Conservation (phyloP, 2,888 invertebrate species). For the Dichetophora obliterata region DNA sequence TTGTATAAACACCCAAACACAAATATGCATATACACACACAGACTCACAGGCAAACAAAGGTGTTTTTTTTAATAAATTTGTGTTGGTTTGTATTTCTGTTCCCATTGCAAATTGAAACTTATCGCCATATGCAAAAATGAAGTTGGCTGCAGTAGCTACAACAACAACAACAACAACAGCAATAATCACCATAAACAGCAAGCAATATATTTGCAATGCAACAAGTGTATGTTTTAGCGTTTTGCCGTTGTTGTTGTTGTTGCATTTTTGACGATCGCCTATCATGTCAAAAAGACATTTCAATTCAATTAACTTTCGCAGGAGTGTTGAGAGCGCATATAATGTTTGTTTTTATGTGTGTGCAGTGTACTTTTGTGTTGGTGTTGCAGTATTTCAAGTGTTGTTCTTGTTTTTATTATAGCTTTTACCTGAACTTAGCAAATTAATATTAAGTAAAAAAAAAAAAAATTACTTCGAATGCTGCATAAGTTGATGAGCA, state of each 20-base stretch:
- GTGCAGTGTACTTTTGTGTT: conserved; percentile 3
- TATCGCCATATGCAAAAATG: conserved; percentile 11
- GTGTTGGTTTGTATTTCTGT: conserved; percentile 34
- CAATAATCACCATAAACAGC: neutral
- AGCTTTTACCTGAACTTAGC: conserved; percentile 13
- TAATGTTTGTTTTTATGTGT: conserved; percentile 25
- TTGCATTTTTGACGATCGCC: neutral
- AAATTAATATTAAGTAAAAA: neutral
- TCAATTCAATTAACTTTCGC: conserved; percentile 52
- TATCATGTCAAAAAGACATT: conserved; percentile 52
- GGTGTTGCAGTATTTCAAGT: conserved; percentile 3
- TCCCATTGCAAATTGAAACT: conserved; percentile 26
- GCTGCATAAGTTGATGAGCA: neutral
- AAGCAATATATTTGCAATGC: conserved; percentile 12
- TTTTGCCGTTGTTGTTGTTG: conserved; percentile 10
- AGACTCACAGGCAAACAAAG: conserved; percentile 12
- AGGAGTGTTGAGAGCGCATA: conserved; percentile 51
- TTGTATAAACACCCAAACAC: conserved; percentile 7
- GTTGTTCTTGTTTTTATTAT: conserved; percentile 1
- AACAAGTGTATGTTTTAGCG: conserved; percentile 8
- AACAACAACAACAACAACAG: conserved; percentile 20
- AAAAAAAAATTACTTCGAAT: neutral
- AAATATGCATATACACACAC: neutral
- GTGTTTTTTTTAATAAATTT: conserved; percentile 29
- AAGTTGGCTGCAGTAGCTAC: conserved; percentile 7